A percentile compares a stretch with the other conserved stretches of the same genome.
These are phyloP conservation scores for Alosa sapidissima DNA, from an alignment of 2,797 vertebrate genomes.

Conservation along the genomic window DNA sequence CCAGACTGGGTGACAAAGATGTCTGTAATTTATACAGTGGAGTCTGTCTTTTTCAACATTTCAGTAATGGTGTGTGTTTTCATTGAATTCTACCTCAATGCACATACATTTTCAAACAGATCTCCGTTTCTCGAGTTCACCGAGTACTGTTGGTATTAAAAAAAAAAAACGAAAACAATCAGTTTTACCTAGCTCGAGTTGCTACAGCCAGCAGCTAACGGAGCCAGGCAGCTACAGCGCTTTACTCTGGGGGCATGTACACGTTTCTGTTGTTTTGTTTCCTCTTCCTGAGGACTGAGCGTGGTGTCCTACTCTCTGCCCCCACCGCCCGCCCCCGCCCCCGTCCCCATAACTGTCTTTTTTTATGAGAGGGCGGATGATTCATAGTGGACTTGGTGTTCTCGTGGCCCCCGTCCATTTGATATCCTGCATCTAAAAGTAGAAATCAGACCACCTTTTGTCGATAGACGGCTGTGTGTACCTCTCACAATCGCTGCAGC, in stretches of 20 bases:
- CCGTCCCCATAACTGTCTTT: constrained; percentile 21
- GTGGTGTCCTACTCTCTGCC: constrained; percentile 22
- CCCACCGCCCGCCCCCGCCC: constrained; percentile 47
- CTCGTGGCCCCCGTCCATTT: constrained; percentile 56
- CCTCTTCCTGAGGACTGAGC: neutral
- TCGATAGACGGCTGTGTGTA: constrained; percentile 59
- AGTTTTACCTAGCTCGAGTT: too few species aligned
- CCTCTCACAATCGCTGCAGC: constrained; percentile 44
- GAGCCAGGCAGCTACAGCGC: neutral
- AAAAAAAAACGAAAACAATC: too few species aligned
- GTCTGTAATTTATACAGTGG: neutral
- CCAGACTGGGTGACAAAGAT: neutral
- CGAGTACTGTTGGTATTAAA: too few species aligned
- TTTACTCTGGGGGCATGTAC: too few species aligned
- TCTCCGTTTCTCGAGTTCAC: too few species aligned
- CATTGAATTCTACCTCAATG: neutral
- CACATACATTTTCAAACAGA: too few species aligned
- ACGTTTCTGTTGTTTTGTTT: too few species aligned
- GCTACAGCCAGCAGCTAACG: too few species aligned
- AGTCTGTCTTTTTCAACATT: neutral
- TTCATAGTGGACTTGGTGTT: constrained; percentile 67
- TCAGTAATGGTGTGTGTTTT: neutral
- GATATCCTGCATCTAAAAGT: constrained; percentile 61
- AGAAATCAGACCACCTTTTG: constrained; percentile 58
- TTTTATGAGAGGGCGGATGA: constrained; percentile 67